Evolutionary conservation across 1,140 invertebrate species (phyloP), one percentile per base, ranked within the genome.

Genomic region (Drosophila grimshawi): DNA sequence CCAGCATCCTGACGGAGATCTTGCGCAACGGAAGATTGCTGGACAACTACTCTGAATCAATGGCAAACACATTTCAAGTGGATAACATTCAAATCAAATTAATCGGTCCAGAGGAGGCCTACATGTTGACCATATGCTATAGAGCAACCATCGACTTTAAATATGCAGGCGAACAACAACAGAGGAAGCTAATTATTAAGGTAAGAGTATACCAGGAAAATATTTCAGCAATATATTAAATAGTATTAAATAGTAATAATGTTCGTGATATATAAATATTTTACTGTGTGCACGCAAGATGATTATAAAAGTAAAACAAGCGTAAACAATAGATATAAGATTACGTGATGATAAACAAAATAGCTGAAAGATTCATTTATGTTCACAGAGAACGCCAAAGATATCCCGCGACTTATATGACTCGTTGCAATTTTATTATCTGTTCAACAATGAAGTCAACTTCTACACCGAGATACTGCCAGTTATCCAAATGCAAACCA

Each of bases 41-140:
- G 35, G 79, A 80, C 2, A 74, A 81, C 56, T 81, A 75, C 43
- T 55, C 49, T 4, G 59, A 68, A 52, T 0, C 62, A 19, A 19
- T 74, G 37, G 35, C 27, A 0, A 10, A 66, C 10, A 76, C 70
- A 6, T 80, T 92, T 41, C 19, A 63, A 1, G 64, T 91, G 10
- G 30, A 35, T 0, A 39, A 61, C 46, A 82, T 92, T 32, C 51
- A 78, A 0, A 65, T 91, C 0, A 65, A 78, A 52, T 63, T 86
- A 1, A 91, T 92, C 8, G 86, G 86, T 0, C n/a, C 33, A 2
- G 64, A 77, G 0, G 90, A 92, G 52, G 90, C 90, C 4, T 91
- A 82, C 19, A 92, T 92, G 90, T 41, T 91, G 30, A 92, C 90
- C 4, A 53, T 33, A 2, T 92, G 90, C 60, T 92, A 86, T 63